Conservation (phyloP, 1,140 invertebrate genomes). For the Bombyx mandarina region DNA sequence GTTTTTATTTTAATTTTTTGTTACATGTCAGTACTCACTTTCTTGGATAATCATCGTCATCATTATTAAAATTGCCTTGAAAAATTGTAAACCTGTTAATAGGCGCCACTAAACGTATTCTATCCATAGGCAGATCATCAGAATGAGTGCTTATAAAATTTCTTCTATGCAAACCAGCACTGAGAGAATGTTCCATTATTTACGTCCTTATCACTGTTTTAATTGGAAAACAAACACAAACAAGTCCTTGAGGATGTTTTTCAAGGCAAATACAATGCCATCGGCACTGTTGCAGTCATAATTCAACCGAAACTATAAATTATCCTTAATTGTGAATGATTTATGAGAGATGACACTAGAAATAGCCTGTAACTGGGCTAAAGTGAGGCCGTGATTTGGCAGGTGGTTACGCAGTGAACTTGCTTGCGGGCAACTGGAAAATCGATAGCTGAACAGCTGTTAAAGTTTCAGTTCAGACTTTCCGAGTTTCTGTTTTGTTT, state of each 20-base stretch:
- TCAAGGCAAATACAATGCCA: no score
- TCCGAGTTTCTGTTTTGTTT: no score
- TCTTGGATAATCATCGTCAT: conserved; percentile 38
- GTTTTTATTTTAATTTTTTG: no score
- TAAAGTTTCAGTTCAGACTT: conserved; percentile 1
- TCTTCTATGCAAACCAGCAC: conserved; percentile 38
- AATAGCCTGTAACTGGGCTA: no score
- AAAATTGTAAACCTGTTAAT: conserved; percentile 54
- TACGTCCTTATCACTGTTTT: conserved; percentile 6
- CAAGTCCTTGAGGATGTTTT: conserved; percentile 5
- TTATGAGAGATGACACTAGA: no score
- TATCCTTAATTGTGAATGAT: no score
- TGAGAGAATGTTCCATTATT: conserved; percentile 37
- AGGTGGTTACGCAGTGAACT: conserved; percentile 47
- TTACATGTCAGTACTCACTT: conserved; percentile 34
- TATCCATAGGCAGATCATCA: conserved; percentile 49
- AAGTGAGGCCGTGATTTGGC: conserved; percentile 13
- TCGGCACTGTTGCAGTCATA: no score
- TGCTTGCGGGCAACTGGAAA: conserved; percentile 32
- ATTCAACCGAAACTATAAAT: no score
- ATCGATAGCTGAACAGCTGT: conserved; percentile 59
- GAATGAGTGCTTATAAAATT: conserved; percentile 47
- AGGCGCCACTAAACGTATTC: conserved; percentile 50
- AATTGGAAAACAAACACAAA: background rate
- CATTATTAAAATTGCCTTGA: conserved; percentile 41